Conservation (phyloP, 2,888 invertebrate species). For the Iselma pallidipennis region DNA sequence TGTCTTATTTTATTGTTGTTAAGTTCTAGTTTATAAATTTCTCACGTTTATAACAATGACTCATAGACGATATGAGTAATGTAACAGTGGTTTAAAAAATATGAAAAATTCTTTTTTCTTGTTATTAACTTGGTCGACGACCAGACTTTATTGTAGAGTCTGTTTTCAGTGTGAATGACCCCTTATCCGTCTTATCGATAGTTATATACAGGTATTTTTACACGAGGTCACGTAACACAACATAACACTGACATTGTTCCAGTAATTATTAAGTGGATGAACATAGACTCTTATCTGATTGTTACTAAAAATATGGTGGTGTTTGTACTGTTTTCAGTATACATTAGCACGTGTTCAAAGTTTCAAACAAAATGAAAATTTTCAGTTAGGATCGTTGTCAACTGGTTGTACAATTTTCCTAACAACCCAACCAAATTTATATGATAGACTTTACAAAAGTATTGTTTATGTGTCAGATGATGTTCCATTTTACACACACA, state of each 20-base stretch:
- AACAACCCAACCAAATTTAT: background rate
- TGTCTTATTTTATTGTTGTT: too few relatives aligned
- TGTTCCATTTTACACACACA: background rate
- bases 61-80: background rate
- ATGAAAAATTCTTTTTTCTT: background rate
- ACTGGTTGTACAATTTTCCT: background rate
- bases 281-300: conserved; percentile 12
- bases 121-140: background rate
- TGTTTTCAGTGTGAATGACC: conserved; percentile 14
- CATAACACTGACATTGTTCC: conserved; percentile 9
- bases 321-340: too few relatives aligned
- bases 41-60: background rate
- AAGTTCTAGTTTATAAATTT: background rate
- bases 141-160: background rate
- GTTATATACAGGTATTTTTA: conserved; percentile 5
- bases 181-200: conserved; percentile 14
- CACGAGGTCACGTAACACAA: conserved; percentile 15
- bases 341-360: too few relatives aligned
- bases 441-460: background rate
- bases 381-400: background rate
- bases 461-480: background rate
- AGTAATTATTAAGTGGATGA: conserved; percentile 14
- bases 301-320: conserved; percentile 6
- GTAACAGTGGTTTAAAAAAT: background rate
- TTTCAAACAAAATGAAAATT: background rate